Evolutionary conservation across 2,113 vertebrate species (phyloP), one percentile per base, ranked within the genome.

Genomic region (Chloebia gouldiae): DNA sequence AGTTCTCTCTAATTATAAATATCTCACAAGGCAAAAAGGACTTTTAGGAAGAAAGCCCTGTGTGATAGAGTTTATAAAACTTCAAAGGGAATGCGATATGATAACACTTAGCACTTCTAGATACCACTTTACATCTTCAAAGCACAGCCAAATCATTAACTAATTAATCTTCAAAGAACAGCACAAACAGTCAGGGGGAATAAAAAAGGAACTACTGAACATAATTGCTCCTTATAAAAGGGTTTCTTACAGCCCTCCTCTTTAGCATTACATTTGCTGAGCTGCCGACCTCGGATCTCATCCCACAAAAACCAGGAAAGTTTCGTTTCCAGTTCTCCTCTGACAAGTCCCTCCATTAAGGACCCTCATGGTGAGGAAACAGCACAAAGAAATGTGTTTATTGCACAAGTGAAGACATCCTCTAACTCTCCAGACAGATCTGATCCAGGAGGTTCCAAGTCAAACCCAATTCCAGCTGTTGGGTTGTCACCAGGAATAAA

Each of bases 91-190:
- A 96, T 95, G 91, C 0, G 81, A 92, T 87, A 96, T 92, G 95
- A 95, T 97, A 96, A 96, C 85, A 91, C 83, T 97, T 95, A 96
- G 93, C 90, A 90, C 92, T 96, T 94, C 90, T 56, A 91, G 95
- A 96, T 95, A 88, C 66, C 94, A 90, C 94, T 96, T 97, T 92
- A 71, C 83, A 95, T 95, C 95, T 96, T 93, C 94, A 97, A 96
- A 97, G 94, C 80, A 33, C 22, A 81, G 64, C 40, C 92, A 92
- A 97, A 96, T 91, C 96, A 96, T 96, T 96, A 97, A 97, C 95
- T 96, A 97, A 97, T 96, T 96, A 94, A 97, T 96, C 93, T 96
- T 96, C 96, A 97, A 96, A 95, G 95, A 88, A 40, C 65, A 85
- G 94, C 86, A 93, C 81, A 87, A 94, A 93, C 86, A 95, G 93